phyloP scores from a whole-genome alignment of 2,888 invertebrate genomes.

The Metacarcinus magister region DNA sequence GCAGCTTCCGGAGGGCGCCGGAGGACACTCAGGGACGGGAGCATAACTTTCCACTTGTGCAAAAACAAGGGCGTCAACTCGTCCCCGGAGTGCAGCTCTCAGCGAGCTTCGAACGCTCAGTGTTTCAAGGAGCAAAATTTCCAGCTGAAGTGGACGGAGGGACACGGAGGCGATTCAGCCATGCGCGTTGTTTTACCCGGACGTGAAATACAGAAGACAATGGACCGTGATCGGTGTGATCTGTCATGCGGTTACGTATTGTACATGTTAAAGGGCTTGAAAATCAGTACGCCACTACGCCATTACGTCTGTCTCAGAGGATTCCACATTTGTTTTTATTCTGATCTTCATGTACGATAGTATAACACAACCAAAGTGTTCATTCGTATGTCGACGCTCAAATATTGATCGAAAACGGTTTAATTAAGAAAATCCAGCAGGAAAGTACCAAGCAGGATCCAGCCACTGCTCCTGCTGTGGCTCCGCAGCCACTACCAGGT shows the following conservation, averaged over 20 bases:
- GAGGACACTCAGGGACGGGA: neutral
- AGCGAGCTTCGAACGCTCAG: neutral
- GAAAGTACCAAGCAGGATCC: too few species aligned
- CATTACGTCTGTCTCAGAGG: too few species aligned
- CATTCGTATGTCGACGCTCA: too few species aligned
- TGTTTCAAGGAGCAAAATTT: slow-evolving; percentile 11
- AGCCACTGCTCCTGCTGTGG: too few species aligned
- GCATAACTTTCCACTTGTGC: slow-evolving; percentile 53
- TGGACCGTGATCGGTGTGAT: neutral
- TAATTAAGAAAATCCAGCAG: too few species aligned
- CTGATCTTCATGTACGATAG: too few species aligned
- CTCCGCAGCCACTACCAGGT: too few species aligned
- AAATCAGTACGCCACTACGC: too few species aligned
- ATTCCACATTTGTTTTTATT: too few species aligned
- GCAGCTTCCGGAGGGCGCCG: slow-evolving; percentile 67
- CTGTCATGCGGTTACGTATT: neutral
- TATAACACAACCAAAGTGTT: too few species aligned
- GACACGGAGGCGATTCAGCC: neutral
- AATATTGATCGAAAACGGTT: too few species aligned
- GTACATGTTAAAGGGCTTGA: neutral
- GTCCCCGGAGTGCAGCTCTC: slow-evolving; percentile 41
- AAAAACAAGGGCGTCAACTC: slow-evolving; percentile 36
- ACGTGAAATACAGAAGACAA: neutral
- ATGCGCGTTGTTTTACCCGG: neutral
- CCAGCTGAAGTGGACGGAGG: slow-evolving; percentile 2